Base-by-base conservation (phyloP, 2,888 invertebrate species). In the Melieria omissa region DNA sequence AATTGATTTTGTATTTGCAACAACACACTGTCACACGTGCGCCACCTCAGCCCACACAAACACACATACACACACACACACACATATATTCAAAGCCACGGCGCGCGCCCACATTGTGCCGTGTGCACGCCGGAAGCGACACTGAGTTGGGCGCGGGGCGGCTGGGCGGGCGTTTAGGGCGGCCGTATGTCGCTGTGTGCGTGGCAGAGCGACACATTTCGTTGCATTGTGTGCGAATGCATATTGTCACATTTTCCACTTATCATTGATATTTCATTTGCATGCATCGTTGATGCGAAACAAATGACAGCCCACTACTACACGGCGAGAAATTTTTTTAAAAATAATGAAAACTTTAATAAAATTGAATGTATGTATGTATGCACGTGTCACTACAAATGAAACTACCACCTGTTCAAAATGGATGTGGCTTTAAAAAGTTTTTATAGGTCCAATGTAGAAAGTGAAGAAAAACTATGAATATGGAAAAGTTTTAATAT, bases 241-340 rank as follows among this genome's bases (percentile, higher is more conserved):
- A 46, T 57, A 66, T 66, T 66, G 66, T 58, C 66, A 47, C 66
- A 66, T 58, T 57, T 41, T 57, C 41, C 4, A 9, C 8, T 58
- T 66, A 66, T 66, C 66, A 58, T 14, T 57, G 58, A 29, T 58
- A 29, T 65, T 65, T 58, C 57, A 66, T 66, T 66, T 66, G 66
- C 66, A 66, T 66, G 58, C 41, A 58, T 58, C 66, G 58, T 66
- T 66, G 66, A 58, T 66, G 66, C 41, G 66, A 66, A 57, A 66
- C 66, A 16, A 65, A 44, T 42, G 44, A 65, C 8, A 54, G 52
- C 10, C 14, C 52, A 54, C 16, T 57, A 14, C 9, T 57, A 29
- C 29, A 29, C 29, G 29, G 29, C 3, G 29, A 29, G 29, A 29
- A 29, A 29, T 29, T 29, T 29, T 29, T 29, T 29, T 29, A 29